A percentile compares a stretch with the other conserved stretches of the same genome.
phyloP scores from a whole-genome alignment of 2,113 vertebrate genomes.

The Sinocyclocheilus anshuiensis region DNA sequence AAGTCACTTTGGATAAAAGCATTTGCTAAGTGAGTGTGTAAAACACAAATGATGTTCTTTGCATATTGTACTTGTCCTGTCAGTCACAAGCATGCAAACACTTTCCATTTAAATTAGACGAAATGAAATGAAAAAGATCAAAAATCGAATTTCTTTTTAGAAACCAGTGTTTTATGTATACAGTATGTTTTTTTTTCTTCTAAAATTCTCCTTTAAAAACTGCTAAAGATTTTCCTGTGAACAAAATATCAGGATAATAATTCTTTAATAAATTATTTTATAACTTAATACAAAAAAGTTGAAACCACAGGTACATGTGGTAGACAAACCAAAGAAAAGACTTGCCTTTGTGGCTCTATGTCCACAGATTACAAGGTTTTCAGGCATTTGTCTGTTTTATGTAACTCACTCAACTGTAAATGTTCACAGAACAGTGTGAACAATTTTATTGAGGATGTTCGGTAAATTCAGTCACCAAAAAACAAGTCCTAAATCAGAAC shows the following conservation, averaged over 20 bases:
- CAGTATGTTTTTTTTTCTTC: neutral
- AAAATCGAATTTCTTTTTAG: neutral
- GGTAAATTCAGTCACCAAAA: constrained; percentile 1
- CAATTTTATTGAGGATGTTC: neutral
- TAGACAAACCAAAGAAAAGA: neutral
- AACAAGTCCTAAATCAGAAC: neutral
- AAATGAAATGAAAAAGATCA: neutral
- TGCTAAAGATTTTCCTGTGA: constrained; percentile 1
- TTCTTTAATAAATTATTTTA: neutral
- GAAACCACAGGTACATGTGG: neutral
- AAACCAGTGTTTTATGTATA: neutral
- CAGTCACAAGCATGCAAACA: neutral
- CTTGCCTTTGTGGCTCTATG: neutral
- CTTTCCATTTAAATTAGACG: neutral
- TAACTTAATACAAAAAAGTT: neutral
- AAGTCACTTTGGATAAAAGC: neutral
- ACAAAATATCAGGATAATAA: neutral
- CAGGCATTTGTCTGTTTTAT: neutral
- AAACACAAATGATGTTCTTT: neutral
- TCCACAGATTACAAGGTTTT: neutral
- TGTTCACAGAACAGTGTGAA: constrained; percentile 20
- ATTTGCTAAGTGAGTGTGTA: too few species aligned
- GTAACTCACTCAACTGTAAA: neutral
- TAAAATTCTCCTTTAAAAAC: neutral
- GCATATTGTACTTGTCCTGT: neutral